Percentiles rank a stretch among this genome's conserved stretches.
phyloP scores from a whole-genome alignment of 2,888 invertebrate genomes.

The Tenodera sinensis region DNA sequence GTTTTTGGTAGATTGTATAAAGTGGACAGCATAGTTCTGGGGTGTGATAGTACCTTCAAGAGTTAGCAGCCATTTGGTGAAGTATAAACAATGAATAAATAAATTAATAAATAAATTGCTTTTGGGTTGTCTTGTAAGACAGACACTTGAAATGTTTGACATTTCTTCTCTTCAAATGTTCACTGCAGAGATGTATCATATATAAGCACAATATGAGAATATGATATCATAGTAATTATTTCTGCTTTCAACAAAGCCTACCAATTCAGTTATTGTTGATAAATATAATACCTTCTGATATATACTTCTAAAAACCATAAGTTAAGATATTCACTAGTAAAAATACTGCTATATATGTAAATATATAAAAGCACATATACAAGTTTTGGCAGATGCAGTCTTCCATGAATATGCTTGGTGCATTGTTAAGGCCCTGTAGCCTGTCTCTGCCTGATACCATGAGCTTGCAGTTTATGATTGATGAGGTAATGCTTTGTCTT shows the following conservation, averaged over 20 bases:
- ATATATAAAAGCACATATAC: background rate
- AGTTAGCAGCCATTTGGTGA: no score
- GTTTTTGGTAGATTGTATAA: no score
- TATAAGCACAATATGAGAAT: background rate
- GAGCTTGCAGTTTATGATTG: conserved; percentile 36
- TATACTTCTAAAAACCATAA: background rate
- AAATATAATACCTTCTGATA: background rate
- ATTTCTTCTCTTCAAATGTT: background rate
- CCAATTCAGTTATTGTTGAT: background rate
- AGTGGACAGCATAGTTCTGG: no score
- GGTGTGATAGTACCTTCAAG: no score
- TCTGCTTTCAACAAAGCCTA: background rate
- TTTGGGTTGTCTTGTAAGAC: no score
- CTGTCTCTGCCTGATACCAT: conserved; percentile 32
- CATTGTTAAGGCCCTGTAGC: conserved; percentile 6
- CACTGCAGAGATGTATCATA: background rate
- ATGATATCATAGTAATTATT: background rate
- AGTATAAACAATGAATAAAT: no score
- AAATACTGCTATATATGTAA: background rate
- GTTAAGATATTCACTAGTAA: background rate
- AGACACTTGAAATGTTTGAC: no score
- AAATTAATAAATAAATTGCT: no score
- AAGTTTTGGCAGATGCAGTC: background rate
- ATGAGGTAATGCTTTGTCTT: conserved; percentile 37
- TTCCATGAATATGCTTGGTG: background rate